phyloP scores from a whole-genome alignment of 30 jellyfish, hydroid and myxozoan genomes.

The Cassiopea xamachana region DNA sequence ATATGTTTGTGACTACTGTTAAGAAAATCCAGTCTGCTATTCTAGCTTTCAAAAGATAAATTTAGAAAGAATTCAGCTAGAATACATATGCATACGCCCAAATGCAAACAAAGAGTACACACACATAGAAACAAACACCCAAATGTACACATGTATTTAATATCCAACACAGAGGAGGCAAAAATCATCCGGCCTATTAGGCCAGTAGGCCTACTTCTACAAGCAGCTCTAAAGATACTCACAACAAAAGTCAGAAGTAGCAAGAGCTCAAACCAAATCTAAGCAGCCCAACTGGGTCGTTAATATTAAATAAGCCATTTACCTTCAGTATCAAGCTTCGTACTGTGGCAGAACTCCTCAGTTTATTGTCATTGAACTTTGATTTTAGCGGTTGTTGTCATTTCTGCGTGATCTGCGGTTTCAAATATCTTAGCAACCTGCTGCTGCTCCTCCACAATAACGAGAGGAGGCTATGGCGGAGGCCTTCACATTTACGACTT shows the following conservation, averaged over 20 bases:
- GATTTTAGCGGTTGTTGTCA: constrained; percentile 71
- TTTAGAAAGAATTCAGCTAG: too few relatives aligned
- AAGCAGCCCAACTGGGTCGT: background rate
- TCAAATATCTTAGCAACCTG: constrained; percentile 46
- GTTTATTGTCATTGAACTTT: constrained; percentile 16
- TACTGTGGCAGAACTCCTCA: background rate
- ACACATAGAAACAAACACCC: background rate
- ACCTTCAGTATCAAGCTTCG: background rate
- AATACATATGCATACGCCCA: too few relatives aligned
- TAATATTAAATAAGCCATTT: background rate
- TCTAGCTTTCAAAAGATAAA: too few relatives aligned
- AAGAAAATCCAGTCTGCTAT: too few relatives aligned
- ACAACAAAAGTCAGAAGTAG: background rate
- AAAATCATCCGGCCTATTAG: background rate
- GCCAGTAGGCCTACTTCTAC: background rate
- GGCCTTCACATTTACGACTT: too few relatives aligned
- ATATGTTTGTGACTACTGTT: too few relatives aligned
- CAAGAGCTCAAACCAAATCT: background rate
- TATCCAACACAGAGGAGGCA: background rate
- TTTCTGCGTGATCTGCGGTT: constrained; percentile 55
- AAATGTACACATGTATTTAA: background rate
- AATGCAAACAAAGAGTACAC: too few relatives aligned
- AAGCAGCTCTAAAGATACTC: background rate
- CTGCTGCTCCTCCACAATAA: constrained; percentile 34
- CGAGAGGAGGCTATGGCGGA: too few relatives aligned